Evolutionary conservation across 1,140 invertebrate genomes (phyloP), one percentile per base, ranked within the genome.

Genomic region (Zaprionus africanus): DNA sequence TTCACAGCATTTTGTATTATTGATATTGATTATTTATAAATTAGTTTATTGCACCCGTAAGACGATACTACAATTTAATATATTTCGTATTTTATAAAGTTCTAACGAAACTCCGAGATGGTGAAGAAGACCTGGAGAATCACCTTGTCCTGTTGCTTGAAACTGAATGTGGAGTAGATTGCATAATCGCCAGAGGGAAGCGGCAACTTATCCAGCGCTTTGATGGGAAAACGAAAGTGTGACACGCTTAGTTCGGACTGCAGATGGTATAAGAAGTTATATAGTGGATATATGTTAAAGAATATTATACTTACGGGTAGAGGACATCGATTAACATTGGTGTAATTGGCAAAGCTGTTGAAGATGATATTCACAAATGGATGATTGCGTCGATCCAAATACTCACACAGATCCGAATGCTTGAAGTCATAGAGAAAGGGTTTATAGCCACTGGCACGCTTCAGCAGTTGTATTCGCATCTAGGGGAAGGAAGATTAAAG

Each of bases 401-500:
- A 91, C 28, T 84, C 78, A 43, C 87, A 91, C 12, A 88, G 24
- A 74, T 91, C 73, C 15, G 67, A 67, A 13, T 81, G 81, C 1
- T 41, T 66, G 12, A 91, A 43, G 31, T 91, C 85, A n/a, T 91
- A 91, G 0, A 91, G 76, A 11, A 91, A 91, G 0, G 87, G 87
- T 26, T 91, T 91, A 31, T 91, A 91, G 17, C 87, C 87, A 61
- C 81, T 91, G 9, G 88, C 87, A 3, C 86, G 77, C 34, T 91
- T 91, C 1, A 91, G 41, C 34, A 91, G 58, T 46, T 91, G 83
- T 57, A 88, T 73, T 11, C 83, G 83, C 79, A 91, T 91, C 87
- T 91, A 28, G 4, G 19, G 15, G 6, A 57, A 36, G 36, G 12
- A 17, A 46, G 1, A 24, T 17, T 4, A 19, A 13, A 57, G 31